A percentile compares a stretch with the other conserved stretches of the same genome.
Evolutionary conservation across 2,113 vertebrate species (phyloP).

Genomic region (Elaphurus davidianus): DNA sequence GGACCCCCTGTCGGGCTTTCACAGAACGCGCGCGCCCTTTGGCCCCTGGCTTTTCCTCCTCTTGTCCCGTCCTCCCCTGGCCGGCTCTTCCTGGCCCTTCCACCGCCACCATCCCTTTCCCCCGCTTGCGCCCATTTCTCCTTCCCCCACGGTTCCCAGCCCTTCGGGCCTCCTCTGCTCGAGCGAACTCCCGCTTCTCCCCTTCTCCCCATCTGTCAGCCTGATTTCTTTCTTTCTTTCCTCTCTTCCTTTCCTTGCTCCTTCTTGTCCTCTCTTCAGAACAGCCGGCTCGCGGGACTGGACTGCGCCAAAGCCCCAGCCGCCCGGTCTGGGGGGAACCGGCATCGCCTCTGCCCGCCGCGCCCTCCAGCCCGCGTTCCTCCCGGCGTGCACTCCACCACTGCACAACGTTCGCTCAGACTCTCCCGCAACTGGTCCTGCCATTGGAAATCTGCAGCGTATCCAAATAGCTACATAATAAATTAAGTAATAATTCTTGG

Average conservation of each 20-base stretch:
- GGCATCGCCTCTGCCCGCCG: not conserved
- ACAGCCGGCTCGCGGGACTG: accelerated
- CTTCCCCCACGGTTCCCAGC: accelerated
- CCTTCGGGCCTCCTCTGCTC: not conserved
- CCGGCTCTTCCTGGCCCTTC: accelerated
- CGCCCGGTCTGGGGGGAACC: accelerated
- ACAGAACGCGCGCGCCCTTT: accelerated
- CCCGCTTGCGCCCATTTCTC: not conserved
- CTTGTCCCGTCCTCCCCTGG: not conserved
- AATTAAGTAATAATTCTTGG: not conserved
- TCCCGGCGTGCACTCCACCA: accelerated
- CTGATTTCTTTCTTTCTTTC: not conserved
- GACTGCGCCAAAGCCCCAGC: accelerated
- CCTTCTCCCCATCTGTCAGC: not conserved
- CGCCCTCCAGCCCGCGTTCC: not conserved
- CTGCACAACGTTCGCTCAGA: not conserved
- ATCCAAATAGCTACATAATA: not conserved
- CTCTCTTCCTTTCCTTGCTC: not conserved
- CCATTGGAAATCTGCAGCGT: not conserved
- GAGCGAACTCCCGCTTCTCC: not conserved
- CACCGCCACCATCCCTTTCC: not conserved
- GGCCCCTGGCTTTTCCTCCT: not conserved
- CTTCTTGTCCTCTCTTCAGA: not conserved
- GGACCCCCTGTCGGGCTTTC: not conserved
- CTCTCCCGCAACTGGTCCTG: not conserved